Conservation (phyloP, 2,888 invertebrate genomes). For the Epistrophella euchroma region DNA sequence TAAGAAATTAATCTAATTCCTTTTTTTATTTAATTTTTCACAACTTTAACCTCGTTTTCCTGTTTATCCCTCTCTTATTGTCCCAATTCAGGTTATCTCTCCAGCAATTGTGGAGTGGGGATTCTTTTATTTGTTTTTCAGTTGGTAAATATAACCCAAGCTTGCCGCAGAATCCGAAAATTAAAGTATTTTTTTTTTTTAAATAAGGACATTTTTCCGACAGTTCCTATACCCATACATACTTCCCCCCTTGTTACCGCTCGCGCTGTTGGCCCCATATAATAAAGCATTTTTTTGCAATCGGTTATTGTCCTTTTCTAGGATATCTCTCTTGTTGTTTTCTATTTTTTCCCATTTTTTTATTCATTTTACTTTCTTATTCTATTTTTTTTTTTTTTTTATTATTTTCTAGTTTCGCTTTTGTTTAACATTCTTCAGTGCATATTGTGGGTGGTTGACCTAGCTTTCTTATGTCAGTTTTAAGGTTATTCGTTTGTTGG, state of each 20-base stretch:
- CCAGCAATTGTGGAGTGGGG: conserved; percentile 4
- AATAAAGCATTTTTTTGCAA: conserved; percentile 64
- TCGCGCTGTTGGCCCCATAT: conserved; percentile 22
- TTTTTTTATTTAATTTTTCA: conserved; percentile 6
- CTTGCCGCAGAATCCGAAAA: conserved; percentile 46
- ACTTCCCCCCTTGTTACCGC: not conserved
- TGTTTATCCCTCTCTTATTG: conserved; percentile 3
- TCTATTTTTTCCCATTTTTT: not conserved
- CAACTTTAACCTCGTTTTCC: conserved; percentile 15
- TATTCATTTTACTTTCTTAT: conserved; percentile 16
- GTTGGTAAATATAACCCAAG: conserved; percentile 44
- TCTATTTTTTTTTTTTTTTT: not conserved
- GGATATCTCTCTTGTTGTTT: conserved; percentile 19
- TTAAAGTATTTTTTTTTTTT: conserved; percentile 37
- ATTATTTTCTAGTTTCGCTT: conserved; percentile 46
- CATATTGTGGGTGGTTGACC: conserved; percentile 73
- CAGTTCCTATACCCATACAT: not conserved
- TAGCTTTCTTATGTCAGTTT: conserved; percentile 66
- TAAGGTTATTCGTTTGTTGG: conserved; percentile 66
- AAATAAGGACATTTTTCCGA: conserved; percentile 53
- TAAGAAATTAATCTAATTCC: not conserved
- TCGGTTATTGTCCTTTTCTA: conserved; percentile 71
- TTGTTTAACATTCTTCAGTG: conserved; percentile 55
- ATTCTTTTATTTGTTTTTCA: conserved; percentile 26
- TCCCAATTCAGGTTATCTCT: conserved; percentile 23